phyloP scores from a whole-genome alignment of 2,113 vertebrate genomes.

The Toxotes jaculatrix region DNA sequence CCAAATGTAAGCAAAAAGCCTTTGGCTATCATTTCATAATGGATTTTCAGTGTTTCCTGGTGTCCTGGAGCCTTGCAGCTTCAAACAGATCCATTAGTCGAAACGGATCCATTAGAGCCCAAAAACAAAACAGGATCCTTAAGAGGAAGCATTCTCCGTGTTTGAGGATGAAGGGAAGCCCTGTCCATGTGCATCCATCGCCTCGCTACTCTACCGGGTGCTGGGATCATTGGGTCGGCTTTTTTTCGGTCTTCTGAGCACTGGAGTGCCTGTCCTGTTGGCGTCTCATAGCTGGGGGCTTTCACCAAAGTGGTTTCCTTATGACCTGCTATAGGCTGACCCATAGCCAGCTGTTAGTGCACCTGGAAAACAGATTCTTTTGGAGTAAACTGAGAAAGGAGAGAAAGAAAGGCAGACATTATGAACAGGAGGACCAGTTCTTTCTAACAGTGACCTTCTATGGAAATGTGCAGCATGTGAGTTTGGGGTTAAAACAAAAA shows the following conservation, averaged over 20 bases:
- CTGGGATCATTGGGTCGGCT: constrained; percentile 48
- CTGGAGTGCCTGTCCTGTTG: constrained; percentile 31
- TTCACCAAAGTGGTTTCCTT: constrained; percentile 55
- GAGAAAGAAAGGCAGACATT: constrained; percentile 12
- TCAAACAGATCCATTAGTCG: constrained; percentile 71
- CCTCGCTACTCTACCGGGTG: constrained; percentile 16
- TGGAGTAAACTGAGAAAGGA: constrained; percentile 29
- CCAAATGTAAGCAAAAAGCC: constrained; percentile 64
- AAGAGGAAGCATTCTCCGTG: constrained; percentile 54
- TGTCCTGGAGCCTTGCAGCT: constrained; percentile 31
- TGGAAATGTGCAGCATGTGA: neutral
- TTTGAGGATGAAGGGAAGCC: constrained; percentile 69
- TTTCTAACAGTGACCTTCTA: neutral
- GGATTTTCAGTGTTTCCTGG: constrained; percentile 71
- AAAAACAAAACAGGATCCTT: constrained; percentile 71
- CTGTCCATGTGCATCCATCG: constrained; percentile 78
- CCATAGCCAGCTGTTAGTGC: constrained; percentile 48
- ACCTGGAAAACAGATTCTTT: constrained; percentile 7
- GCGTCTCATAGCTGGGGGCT: constrained; percentile 55
- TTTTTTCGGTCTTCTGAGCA: constrained; percentile 24
- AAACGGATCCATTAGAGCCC: constrained; percentile 67
- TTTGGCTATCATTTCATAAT: constrained; percentile 68
- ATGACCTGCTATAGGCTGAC: constrained; percentile 33
- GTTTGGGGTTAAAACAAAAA: neutral
- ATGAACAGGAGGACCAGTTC: neutral